phyloP scores from a whole-genome alignment of 2,888 invertebrate species.

The Acleris cristana region DNA sequence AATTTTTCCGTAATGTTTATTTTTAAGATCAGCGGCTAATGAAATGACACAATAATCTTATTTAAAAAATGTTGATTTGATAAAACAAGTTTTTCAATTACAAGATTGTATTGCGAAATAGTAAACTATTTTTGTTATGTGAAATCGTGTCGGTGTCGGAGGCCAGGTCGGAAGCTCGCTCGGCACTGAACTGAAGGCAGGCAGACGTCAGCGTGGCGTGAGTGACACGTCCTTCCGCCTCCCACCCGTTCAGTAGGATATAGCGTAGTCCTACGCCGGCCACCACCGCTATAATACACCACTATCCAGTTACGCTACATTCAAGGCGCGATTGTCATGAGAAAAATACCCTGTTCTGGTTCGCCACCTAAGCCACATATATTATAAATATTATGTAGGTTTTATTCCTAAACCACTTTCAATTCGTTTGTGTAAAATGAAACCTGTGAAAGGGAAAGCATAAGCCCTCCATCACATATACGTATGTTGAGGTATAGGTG shows the following conservation, averaged over 20 bases:
- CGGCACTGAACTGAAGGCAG: constrained; percentile 71
- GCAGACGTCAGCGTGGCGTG: constrained; percentile 68
- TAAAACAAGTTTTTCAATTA: constrained; percentile 16
- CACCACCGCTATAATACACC: constrained; percentile 38
- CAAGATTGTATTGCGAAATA: constrained; percentile 45
- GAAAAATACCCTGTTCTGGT: neutral
- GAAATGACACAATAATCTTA: too few species aligned
- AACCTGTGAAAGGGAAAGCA: constrained; percentile 59
- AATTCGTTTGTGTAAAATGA: constrained; percentile 48
- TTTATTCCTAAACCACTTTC: constrained; percentile 29
- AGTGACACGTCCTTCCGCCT: constrained; percentile 80
- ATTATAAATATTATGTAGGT: constrained; percentile 13
- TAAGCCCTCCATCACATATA: constrained; percentile 50
- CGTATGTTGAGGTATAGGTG: constrained; percentile 52
- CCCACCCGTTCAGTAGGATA: constrained; percentile 54
- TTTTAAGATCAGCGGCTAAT: too few species aligned
- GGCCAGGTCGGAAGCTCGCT: constrained; percentile 74
- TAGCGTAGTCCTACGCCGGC: constrained; percentile 54
- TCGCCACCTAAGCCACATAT: neutral
- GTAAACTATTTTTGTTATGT: constrained; percentile 52
- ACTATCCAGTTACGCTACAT: constrained; percentile 53
- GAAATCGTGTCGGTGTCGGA: constrained; percentile 63
- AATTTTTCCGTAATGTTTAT: too few species aligned
- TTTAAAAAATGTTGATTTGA: too few species aligned
- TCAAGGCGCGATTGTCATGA: constrained; percentile 40